Conservation (phyloP, 1,140 invertebrate genomes). For the Halesus radiatus region DNA sequence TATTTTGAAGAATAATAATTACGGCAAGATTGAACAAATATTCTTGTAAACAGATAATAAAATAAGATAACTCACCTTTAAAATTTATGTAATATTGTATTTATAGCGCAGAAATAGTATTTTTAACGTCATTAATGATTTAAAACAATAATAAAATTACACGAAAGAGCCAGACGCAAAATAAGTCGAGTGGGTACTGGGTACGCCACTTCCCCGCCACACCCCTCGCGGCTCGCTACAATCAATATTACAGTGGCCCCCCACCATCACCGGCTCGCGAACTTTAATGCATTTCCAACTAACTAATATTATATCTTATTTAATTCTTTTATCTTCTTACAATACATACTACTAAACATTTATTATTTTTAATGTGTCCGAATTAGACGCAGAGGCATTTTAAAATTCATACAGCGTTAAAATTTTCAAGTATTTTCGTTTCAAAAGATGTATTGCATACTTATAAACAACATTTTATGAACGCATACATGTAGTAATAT, state of each 20-base stretch:
- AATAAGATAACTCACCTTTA: constrained; percentile 33
- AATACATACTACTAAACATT: neutral
- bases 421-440: constrained; percentile 27
- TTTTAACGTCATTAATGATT: constrained; percentile 44
- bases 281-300: constrained; percentile 42
- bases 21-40: constrained; percentile 29
- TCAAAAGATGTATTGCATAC: constrained; percentile 24
- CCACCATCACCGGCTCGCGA: constrained; percentile 36
- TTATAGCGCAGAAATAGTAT: constrained; percentile 27
- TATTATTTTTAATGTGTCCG: constrained; percentile 1
- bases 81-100: constrained; percentile 41
- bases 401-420: constrained; percentile 1
- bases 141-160: constrained; percentile 53
- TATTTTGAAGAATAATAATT: constrained; percentile 44
- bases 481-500: neutral
- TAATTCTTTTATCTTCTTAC: constrained; percentile 17
- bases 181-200: constrained; percentile 52
- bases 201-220: constrained; percentile 50
- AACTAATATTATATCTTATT: constrained; percentile 29
- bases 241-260: constrained; percentile 47
- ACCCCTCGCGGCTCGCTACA: constrained; percentile 38
- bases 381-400: neutral
- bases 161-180: constrained; percentile 50
- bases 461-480: constrained; percentile 16
- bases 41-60: constrained; percentile 15